A percentile compares a stretch with the other conserved stretches of the same genome.
Evolutionary conservation across 2,888 invertebrate genomes (phyloP).

Genomic region (Amphipyra tragopoginis): DNA sequence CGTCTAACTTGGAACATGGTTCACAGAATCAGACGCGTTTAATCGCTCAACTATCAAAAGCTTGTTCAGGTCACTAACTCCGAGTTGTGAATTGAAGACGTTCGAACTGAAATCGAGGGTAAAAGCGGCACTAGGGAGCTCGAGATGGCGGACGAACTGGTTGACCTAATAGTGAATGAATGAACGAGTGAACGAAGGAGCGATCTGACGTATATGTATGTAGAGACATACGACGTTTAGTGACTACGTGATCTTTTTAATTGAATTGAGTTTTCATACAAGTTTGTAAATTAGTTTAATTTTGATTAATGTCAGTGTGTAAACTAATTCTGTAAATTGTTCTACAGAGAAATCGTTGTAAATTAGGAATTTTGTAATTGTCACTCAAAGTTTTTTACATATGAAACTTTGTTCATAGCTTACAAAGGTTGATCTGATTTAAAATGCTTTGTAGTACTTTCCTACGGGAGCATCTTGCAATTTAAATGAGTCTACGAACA

Average conservation of each 20-base stretch:
- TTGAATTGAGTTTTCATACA: slow-evolving; percentile 19
- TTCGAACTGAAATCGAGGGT: slow-evolving; percentile 72
- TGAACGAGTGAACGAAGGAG: slow-evolving; percentile 44
- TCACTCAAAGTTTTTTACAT: background rate
- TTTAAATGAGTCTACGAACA: too few species aligned
- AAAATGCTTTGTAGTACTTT: background rate
- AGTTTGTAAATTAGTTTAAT: slow-evolving; percentile 10
- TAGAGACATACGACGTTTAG: too few species aligned
- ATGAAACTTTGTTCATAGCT: background rate
- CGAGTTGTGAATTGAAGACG: slow-evolving; percentile 70
- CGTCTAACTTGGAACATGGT: slow-evolving; percentile 45
- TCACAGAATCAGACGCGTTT: slow-evolving; percentile 65
- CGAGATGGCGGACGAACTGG: slow-evolving; percentile 56
- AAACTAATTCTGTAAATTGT: background rate
- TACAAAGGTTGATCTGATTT: background rate
- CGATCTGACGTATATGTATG: slow-evolving; percentile 3
- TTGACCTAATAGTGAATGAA: slow-evolving; percentile 59
- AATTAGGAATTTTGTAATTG: background rate
- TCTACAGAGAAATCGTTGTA: background rate
- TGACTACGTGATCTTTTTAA: too few species aligned
- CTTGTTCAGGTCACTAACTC: slow-evolving; percentile 79
- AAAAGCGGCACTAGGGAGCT: slow-evolving; percentile 65
- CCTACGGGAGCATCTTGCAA: too few species aligned
- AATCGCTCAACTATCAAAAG: slow-evolving; percentile 79
- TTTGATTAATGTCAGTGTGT: slow-evolving; percentile 8